Conservation (phyloP, 2,797 vertebrate genomes). For the Sorex maritimensis region DNA sequence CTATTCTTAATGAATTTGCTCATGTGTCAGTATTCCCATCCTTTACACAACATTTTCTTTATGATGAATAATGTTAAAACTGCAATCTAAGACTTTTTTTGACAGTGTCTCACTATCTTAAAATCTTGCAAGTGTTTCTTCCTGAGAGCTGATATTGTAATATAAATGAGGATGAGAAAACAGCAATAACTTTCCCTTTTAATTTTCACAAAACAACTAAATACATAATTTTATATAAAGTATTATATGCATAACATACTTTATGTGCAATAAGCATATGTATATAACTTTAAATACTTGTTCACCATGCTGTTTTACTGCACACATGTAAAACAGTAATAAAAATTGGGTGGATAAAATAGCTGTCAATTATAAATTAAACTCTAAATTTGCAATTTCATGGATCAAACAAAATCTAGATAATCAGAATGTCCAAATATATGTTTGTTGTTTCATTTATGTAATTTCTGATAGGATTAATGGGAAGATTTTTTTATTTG, state of each 20-base stretch:
- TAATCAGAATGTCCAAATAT: conserved; percentile 2
- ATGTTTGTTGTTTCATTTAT: background rate
- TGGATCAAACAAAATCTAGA: conserved; percentile 3
- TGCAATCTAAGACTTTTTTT: conserved; percentile 46
- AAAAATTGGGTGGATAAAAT: background rate
- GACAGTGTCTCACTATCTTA: conserved; percentile 30
- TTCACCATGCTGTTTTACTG: background rate
- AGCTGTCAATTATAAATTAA: conserved; percentile 24
- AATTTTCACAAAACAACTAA: conserved; percentile 34
- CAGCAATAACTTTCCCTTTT: background rate
- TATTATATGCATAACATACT: background rate
- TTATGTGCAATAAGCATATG: background rate
- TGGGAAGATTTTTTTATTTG: background rate
- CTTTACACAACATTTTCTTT: conserved; percentile 35
- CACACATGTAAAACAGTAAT: conserved; percentile 3
- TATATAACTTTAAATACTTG: background rate
- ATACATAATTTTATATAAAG: background rate
- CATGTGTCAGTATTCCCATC: background rate
- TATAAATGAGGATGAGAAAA: conserved; percentile 26
- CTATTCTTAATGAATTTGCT: conserved; percentile 45
- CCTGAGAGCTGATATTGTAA: conserved; percentile 1
- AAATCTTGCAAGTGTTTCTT: conserved; percentile 8
- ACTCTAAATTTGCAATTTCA: conserved; percentile 49
- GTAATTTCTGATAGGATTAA: conserved; percentile 15
- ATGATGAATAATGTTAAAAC: conserved; percentile 58